Conservation (phyloP, 2,888 invertebrate species). For the Drosophila pseudotalamancana region DNA sequence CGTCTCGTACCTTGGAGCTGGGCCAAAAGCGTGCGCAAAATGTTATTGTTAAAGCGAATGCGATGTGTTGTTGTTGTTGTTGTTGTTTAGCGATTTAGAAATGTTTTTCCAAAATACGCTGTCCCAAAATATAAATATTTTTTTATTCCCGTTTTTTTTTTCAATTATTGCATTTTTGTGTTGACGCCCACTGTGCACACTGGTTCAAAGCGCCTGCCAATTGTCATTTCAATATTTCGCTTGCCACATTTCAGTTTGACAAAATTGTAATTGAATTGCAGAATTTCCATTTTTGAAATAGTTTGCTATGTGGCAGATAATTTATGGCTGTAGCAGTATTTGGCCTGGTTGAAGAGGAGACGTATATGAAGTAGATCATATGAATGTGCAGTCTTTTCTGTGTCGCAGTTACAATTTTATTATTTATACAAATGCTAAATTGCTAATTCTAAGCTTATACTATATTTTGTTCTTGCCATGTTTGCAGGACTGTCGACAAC, state of each 20-base stretch:
- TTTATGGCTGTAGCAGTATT: slow-evolving; percentile 66
- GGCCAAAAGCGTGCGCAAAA: slow-evolving; percentile 77
- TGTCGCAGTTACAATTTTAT: background rate
- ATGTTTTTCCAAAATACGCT: slow-evolving; percentile 68
- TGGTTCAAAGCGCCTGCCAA: slow-evolving; percentile 23
- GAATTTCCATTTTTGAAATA: slow-evolving; percentile 14
- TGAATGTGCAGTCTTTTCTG: too few species aligned
- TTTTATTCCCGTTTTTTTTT: slow-evolving; percentile 32
- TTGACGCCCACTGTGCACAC: slow-evolving; percentile 43
- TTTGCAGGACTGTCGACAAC: slow-evolving; percentile 96
- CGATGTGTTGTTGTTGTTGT: slow-evolving; percentile 5
- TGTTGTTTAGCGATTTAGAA: slow-evolving; percentile 26
- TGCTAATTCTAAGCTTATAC: background rate
- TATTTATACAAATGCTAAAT: slow-evolving; percentile 6
- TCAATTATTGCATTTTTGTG: slow-evolving; percentile 48
- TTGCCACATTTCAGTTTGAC: slow-evolving; percentile 41
- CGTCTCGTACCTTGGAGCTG: slow-evolving; percentile 49
- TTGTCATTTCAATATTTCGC: slow-evolving; percentile 33
- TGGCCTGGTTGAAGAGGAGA: slow-evolving; percentile 5
- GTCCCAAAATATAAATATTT: slow-evolving; percentile 37
- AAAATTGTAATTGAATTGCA: slow-evolving; percentile 41
- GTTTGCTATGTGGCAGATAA: slow-evolving; percentile 61
- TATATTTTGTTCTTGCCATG: slow-evolving; percentile 23
- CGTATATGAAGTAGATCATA: background rate
- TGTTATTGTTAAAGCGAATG: slow-evolving; percentile 60